phyloP scores from a whole-genome alignment of 2,888 invertebrate species.

The Hedychridium roseum region DNA sequence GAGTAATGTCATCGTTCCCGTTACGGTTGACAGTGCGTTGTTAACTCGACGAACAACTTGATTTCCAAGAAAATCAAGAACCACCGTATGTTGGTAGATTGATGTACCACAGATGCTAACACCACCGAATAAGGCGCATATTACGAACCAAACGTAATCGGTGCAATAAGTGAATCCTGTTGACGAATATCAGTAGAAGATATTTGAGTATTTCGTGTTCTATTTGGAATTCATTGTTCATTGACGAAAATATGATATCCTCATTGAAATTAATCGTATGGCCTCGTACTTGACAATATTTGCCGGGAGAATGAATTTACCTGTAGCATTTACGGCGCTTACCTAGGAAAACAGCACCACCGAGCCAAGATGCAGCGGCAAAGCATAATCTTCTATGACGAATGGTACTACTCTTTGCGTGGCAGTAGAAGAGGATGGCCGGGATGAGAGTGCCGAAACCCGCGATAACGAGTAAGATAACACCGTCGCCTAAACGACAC shows the following conservation, averaged over 20 bases:
- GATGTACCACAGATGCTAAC: slow-evolving; percentile 34
- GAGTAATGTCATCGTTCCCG: slow-evolving; percentile 36
- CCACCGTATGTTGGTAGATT: slow-evolving; percentile 38
- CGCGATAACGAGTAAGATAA: slow-evolving; percentile 27
- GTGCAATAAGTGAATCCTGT: slow-evolving; percentile 18
- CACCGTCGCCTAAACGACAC: slow-evolving; percentile 17
- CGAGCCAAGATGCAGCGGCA: slow-evolving; percentile 42
- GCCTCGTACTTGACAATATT: background rate
- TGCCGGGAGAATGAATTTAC: background rate
- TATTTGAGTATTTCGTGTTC: background rate
- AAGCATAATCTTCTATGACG: slow-evolving; percentile 43
- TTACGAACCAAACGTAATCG: slow-evolving; percentile 21
- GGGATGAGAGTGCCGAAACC: slow-evolving; percentile 40
- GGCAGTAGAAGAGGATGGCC: slow-evolving; percentile 35
- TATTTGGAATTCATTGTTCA: background rate
- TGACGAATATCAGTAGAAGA: background rate
- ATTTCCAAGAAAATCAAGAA: slow-evolving; percentile 42
- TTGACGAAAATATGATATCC: no score
- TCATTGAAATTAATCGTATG: background rate
- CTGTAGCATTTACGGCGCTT: slow-evolving; percentile 1
- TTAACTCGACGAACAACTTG: slow-evolving; percentile 34
- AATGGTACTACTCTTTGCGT: slow-evolving; percentile 19
- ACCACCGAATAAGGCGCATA: slow-evolving; percentile 38
- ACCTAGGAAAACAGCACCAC: slow-evolving; percentile 38
- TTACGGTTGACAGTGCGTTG: slow-evolving; percentile 40